Percentiles rank a stretch among this genome's conserved stretches.
These are phyloP conservation scores for Protonemura montana DNA, from an alignment of 2,888 invertebrate species.

Conservation along the genomic window DNA sequence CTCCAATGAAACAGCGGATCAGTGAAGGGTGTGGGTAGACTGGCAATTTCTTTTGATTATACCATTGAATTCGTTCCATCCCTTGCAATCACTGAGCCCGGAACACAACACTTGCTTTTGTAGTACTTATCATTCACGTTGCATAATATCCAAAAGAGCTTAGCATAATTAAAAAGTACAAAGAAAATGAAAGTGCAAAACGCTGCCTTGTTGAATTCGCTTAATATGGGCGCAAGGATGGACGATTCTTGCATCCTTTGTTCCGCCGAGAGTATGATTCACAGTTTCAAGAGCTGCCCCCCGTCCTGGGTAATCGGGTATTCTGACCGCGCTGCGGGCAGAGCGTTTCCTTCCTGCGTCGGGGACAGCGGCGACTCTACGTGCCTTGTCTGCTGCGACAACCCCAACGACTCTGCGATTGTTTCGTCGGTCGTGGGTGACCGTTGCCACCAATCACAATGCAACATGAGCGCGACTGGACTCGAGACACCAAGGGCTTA, in stretches of 20 bases:
- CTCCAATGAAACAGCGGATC: too few relatives aligned
- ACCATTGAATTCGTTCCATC: too few relatives aligned
- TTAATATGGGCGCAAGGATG: constrained; percentile 12
- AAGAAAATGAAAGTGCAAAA: not conserved
- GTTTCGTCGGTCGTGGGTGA: not conserved
- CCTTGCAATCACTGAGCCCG: not conserved
- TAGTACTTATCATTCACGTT: too few relatives aligned
- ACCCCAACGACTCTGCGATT: not conserved
- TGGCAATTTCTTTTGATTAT: too few relatives aligned
- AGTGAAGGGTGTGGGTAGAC: too few relatives aligned
- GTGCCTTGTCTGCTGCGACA: not conserved
- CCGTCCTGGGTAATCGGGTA: not conserved
- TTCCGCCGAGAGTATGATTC: not conserved
- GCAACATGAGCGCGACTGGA: too few relatives aligned
- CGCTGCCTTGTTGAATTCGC: not conserved
- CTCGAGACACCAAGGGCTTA: too few relatives aligned
- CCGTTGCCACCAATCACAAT: too few relatives aligned
- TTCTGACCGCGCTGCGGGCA: not conserved
- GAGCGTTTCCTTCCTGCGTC: not conserved
- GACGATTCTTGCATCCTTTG: not conserved
- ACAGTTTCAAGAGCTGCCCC: not conserved
- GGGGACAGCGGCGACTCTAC: not conserved
- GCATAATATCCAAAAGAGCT: not conserved
- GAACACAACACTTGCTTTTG: not conserved
- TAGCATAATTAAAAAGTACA: not conserved